Evolutionary conservation across 2,888 invertebrate genomes (phyloP).

Genomic region (Caenorhabditis becei): DNA sequence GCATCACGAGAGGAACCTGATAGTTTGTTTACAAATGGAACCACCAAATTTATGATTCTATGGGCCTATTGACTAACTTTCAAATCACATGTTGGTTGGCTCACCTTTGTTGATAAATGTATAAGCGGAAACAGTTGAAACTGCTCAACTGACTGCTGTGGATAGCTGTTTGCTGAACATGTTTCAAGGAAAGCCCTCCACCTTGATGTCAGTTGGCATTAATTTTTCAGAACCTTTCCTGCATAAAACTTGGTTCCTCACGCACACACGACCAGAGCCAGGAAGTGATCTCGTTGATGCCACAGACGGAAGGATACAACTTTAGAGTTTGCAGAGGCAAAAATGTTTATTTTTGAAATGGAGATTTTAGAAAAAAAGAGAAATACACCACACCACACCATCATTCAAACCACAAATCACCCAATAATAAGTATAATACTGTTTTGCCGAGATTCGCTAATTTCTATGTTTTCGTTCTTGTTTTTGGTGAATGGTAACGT

Average conservation of each 20-base stretch:
- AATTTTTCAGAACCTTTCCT: slow-evolving; percentile 45
- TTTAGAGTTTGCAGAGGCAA: not conserved
- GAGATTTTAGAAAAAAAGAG: too few species aligned
- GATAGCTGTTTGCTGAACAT: slow-evolving; percentile 7
- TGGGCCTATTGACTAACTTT: not conserved
- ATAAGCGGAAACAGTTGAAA: too few species aligned
- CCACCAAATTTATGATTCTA: not conserved
- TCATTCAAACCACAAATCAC: too few species aligned
- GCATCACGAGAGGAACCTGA: slow-evolving; percentile 17
- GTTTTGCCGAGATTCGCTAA: too few species aligned
- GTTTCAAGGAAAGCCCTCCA: slow-evolving; percentile 14
- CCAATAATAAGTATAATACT: too few species aligned
- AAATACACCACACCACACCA: too few species aligned
- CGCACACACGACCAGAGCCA: slow-evolving; percentile 30
- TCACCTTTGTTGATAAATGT: slow-evolving; percentile 1
- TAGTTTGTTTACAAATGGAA: slow-evolving; percentile 31
- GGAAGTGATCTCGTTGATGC: slow-evolving; percentile 20
- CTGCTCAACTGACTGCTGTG: too few species aligned
- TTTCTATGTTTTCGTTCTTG: too few species aligned
- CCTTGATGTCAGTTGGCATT: slow-evolving; percentile 45
- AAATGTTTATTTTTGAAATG: slow-evolving; percentile 1
- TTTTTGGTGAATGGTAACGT: not conserved
- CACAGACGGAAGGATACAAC: slow-evolving; percentile 2
- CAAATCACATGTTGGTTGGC: not conserved
- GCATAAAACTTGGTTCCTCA: slow-evolving; percentile 54